Base-by-base conservation (phyloP, 2,113 vertebrate genomes). In the Tursiops truncatus region DNA sequence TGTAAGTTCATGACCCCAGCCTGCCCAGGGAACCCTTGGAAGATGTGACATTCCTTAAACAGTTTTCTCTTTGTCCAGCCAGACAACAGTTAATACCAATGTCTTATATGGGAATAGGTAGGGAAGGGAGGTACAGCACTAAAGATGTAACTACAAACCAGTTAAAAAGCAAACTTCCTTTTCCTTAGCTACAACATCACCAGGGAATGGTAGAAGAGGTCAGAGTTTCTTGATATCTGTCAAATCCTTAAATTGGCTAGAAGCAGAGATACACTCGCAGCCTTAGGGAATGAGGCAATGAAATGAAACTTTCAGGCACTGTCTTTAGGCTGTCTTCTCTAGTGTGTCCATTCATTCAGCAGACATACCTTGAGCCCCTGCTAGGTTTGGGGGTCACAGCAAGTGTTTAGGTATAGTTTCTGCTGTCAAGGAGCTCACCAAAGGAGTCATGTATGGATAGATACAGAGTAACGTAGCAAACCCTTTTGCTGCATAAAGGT, bases 61-160 rank as follows among this genome's bases (percentile, higher is more conserved):
- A 82, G 21, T 25, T 83, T 89, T 94, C 20, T 90, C 20, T 94
- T 87, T 89, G 26, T 80, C 91, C n/a, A 83, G 8, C 15, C 20
- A 89, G 47, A 60, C 63, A 14, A 50, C 20, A 65, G 50, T 79
- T 73, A 71, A 88, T 67, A 53, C 3, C 6, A 41, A 3, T 41
- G 44, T 94, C 20, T 81, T 81, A 1, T 26, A 47, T 31, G 36
- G 5, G 5, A 33, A 2, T 56, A 67, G 2, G 2, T 87, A 36
- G 41, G 12, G 63, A 80, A 79, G 33, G 38, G 68, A 95, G 28
- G 14, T 28, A 41, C 3, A 73, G 20, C 20, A 11, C 81, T 68
- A 68, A 63, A 67, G 20, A 53, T 4, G 44, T 15, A 63, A 62
- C 8, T 62, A 2, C 36, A 70, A 96, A 8, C 33, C 76, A 85